Conservation (phyloP, 1,140 invertebrate genomes). For the Alviniconcha marisindica region DNA sequence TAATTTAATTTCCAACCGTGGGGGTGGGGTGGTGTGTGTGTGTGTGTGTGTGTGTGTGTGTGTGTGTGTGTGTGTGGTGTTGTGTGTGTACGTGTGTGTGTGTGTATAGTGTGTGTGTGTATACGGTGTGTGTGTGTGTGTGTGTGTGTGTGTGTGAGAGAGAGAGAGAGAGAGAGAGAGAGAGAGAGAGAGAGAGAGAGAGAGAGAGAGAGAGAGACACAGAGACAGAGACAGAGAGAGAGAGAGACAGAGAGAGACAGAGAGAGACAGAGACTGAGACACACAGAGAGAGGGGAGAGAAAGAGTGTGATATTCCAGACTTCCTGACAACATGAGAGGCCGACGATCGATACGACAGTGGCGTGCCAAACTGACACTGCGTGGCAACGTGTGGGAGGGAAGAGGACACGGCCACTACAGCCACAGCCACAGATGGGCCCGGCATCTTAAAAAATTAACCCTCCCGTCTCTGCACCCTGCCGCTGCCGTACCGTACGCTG, state of each 20-base stretch:
- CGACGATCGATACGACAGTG: neutral
- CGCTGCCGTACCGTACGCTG: too few relatives aligned
- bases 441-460: too few relatives aligned
- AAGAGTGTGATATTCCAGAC: neutral
- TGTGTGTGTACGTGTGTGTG: neutral
- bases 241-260: neutral
- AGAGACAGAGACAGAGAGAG: neutral
- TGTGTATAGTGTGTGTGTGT: too few relatives aligned
- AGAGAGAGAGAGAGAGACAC: neutral
- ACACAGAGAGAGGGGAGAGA: neutral
- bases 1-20: too few relatives aligned
- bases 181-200: constrained; percentile 17
- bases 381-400: neutral
- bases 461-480: too few relatives aligned
- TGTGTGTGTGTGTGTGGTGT: too few relatives aligned
- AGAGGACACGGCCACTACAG: neutral
- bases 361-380: neutral
- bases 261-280: neutral
- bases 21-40: too few relatives aligned
- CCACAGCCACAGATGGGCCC: too few relatives aligned
- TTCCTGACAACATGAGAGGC: neutral
- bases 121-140: neutral
- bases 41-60: neutral
- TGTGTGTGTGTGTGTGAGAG: neutral
- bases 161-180: constrained; percentile 4